Evolutionary conservation across 1,140 invertebrate genomes (phyloP), one percentile per base, ranked within the genome.

Genomic region (Drosophila obscura): DNA sequence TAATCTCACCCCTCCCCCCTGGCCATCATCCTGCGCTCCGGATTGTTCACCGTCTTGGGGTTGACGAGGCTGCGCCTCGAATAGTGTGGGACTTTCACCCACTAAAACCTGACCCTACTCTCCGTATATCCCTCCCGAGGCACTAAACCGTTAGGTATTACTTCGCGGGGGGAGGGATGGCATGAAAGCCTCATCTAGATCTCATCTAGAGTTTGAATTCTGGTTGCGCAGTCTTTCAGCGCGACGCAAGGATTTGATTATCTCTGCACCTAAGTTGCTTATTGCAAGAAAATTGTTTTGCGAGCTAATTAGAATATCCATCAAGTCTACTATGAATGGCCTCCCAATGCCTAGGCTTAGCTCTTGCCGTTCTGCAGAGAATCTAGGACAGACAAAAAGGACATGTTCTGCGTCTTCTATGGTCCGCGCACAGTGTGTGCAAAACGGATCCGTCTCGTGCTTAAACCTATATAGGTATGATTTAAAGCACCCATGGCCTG

Each of bases 391-490:
- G 43, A 45, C 43, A 45, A 45, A 19, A 45, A 45, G 16, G n/a
- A 7, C 16, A 6, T 45, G 43, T 45, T 45, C 43, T 45, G 43
- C n/a, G 43, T 45, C n/a, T 16, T 15, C 43, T 45, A 45, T 45
- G n/a, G 43, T 45, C 43, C 43, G 43, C 43, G 43, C n/a, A 45
- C 43, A 45, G 15, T 45, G 43, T 45, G 43, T 45, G n/a, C 43
- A 45, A 45, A 15, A 16, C n/a, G 43, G 43, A 45, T 45, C 43
- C 16, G n/a, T 45, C 43, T 45, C 43, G 5, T 45, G 43, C n/a
- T 45, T 45, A 45, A 45, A 45, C n/a, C 43, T 16, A 45, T 45
- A 45, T 2, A 45, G n/a, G 16, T 45, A 45, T 2, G 43, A 45
- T 5, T 45, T 45, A 13, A 45, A 45, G n/a, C 43, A 45, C 8